Percentiles rank a stretch among this genome's conserved stretches.
Conservation (phyloP, 2,888 invertebrate genomes). For the Microctonus aethiopoides region DNA sequence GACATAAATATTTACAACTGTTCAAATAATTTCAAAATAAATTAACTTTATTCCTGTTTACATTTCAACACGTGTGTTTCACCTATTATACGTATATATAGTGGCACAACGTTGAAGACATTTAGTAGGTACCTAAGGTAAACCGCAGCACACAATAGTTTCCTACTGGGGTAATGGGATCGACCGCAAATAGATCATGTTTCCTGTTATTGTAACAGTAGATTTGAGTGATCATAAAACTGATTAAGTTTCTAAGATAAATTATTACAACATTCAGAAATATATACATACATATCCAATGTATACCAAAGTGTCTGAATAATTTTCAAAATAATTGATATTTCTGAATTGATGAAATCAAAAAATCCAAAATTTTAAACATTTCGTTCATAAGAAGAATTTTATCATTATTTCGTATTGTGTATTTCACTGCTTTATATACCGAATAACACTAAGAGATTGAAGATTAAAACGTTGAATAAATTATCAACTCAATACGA, state of each 20-base stretch:
- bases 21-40: not conserved
- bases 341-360: too few relatives aligned
- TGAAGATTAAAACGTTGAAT: too few relatives aligned
- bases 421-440: too few relatives aligned
- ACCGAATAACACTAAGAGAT: too few relatives aligned
- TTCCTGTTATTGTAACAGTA: not conserved
- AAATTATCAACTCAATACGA: too few relatives aligned
- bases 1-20: not conserved
- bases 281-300: not conserved
- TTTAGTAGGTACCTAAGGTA: not conserved
- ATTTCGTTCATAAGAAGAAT: too few relatives aligned
- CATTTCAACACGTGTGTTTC: not conserved
- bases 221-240: not conserved
- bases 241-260: not conserved
- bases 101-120: not conserved
- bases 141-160: constrained; percentile 11
- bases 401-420: too few relatives aligned
- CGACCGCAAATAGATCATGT: constrained; percentile 1
- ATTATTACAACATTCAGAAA: not conserved
- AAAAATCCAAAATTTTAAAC: too few relatives aligned
- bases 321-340: too few relatives aligned
- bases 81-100: not conserved
- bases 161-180: not conserved
- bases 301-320: not conserved
- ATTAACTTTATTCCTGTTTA: not conserved